Percentiles rank a stretch among this genome's conserved stretches.
Evolutionary conservation across 1,140 invertebrate genomes (phyloP).

Genomic region (Scaptomyza pallida): DNA sequence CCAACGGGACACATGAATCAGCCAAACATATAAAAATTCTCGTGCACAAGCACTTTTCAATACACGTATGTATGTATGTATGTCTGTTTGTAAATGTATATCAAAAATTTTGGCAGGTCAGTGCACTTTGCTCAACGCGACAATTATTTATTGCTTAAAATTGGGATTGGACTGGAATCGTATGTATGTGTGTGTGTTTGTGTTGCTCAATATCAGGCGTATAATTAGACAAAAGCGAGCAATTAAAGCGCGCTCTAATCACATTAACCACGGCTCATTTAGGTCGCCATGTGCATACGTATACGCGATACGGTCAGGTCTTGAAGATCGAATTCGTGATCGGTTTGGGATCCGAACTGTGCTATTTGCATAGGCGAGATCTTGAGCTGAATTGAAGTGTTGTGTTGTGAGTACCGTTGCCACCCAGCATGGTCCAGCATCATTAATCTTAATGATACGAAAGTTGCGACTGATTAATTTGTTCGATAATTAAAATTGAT

Average conservation of each 20-base stretch:
- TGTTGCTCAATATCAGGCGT: slow-evolving; percentile 47
- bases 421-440: slow-evolving; percentile 64
- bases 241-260: slow-evolving; percentile 76
- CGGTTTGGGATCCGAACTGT: slow-evolving; percentile 18
- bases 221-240: slow-evolving; percentile 67
- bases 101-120: slow-evolving; percentile 54
- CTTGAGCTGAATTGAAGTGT: slow-evolving; percentile 20
- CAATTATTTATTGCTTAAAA: slow-evolving; percentile 68
- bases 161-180: slow-evolving; percentile 15
- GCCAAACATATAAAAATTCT: slow-evolving; percentile 22
- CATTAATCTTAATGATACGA: slow-evolving; percentile 82
- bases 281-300: slow-evolving; percentile 31
- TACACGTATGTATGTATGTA: slow-evolving; percentile 5
- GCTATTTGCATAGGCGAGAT: slow-evolving; percentile 39
- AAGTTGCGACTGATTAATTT: slow-evolving; percentile 79
- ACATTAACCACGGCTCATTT: slow-evolving; percentile 74
- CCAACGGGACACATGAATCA: slow-evolving; percentile 66
- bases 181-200: too few relatives aligned
- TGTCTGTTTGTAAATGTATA: slow-evolving; percentile 40
- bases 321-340: slow-evolving; percentile 56
- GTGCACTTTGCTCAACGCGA: slow-evolving; percentile 67
- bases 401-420: slow-evolving; percentile 43
- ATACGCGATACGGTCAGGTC: slow-evolving; percentile 57
- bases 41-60: slow-evolving; percentile 41
- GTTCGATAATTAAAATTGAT: slow-evolving; percentile 82